These are phyloP conservation scores for Phalacrocorax pelagicus DNA, from an alignment of 2,113 vertebrate genomes.

Conservation along the genomic window DNA sequence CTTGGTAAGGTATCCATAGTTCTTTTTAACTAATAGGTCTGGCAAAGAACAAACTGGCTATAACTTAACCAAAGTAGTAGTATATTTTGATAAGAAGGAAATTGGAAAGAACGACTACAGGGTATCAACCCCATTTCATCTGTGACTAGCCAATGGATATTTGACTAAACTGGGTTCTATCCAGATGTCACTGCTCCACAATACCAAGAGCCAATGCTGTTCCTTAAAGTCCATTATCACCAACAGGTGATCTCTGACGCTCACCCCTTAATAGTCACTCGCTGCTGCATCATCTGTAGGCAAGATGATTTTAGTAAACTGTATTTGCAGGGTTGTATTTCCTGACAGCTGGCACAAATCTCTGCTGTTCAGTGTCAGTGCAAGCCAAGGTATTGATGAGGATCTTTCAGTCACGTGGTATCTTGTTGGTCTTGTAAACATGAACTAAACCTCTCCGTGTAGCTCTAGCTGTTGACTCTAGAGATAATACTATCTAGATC, in stretches of 20 bases:
- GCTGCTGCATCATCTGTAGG: neutral
- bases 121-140: neutral
- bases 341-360: neutral
- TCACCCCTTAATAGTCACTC: neutral
- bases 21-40: neutral
- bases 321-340: neutral
- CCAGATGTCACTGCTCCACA: neutral
- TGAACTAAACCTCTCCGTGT: neutral
- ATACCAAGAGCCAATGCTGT: neutral
- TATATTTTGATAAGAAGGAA: neutral
- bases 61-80: neutral
- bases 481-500: constrained; percentile 37
- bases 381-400: constrained; percentile 3
- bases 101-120: neutral
- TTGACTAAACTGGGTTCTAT: neutral
- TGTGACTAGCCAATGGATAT: neutral
- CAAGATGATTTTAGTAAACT: neutral
- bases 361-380: neutral
- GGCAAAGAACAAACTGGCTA: neutral
- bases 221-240: neutral
- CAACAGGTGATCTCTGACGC: neutral
- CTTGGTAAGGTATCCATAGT: neutral
- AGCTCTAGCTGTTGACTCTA: constrained; percentile 32
- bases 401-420: neutral
- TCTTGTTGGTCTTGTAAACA: neutral